Conservation (phyloP, 2,797 vertebrate genomes). For the Monodelphis domestica region DNA sequence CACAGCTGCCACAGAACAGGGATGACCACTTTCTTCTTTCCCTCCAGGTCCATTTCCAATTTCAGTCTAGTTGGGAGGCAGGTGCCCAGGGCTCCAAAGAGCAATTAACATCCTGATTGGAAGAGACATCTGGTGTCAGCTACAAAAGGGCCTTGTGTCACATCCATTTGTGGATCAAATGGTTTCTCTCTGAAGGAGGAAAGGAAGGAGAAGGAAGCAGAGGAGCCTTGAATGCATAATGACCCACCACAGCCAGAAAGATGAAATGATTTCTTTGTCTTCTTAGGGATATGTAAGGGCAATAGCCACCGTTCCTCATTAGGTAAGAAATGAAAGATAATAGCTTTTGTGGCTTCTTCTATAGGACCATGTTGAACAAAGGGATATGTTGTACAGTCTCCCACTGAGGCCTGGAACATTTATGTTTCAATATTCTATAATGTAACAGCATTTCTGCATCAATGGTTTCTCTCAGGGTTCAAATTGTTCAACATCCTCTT, state of each 20-base stretch:
- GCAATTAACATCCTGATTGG: constrained; percentile 5
- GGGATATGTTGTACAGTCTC: not conserved
- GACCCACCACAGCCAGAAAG: not conserved
- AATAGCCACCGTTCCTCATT: not conserved
- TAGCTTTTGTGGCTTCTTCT: not conserved
- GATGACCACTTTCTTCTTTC: not conserved
- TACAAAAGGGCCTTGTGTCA: not conserved
- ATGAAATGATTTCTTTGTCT: not conserved
- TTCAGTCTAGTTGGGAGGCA: not conserved
- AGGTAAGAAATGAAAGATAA: not conserved
- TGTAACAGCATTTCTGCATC: not conserved
- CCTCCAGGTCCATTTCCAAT: constrained; percentile 16
- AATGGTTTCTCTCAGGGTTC: not conserved
- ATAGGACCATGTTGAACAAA: not conserved
- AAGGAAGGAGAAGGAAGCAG: not conserved
- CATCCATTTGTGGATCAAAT: not conserved
- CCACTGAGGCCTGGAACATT: not conserved
- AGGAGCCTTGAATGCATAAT: not conserved
- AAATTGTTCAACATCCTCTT: not conserved
- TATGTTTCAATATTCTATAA: not conserved
- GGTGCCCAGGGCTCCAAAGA: not conserved
- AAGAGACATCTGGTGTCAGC: constrained; percentile 24
- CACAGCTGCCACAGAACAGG: not conserved
- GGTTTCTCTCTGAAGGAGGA: not conserved
- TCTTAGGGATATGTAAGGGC: not conserved